Evolutionary conservation across 1,140 invertebrate species (phyloP).

Genomic region (Notospermus geniculatus): DNA sequence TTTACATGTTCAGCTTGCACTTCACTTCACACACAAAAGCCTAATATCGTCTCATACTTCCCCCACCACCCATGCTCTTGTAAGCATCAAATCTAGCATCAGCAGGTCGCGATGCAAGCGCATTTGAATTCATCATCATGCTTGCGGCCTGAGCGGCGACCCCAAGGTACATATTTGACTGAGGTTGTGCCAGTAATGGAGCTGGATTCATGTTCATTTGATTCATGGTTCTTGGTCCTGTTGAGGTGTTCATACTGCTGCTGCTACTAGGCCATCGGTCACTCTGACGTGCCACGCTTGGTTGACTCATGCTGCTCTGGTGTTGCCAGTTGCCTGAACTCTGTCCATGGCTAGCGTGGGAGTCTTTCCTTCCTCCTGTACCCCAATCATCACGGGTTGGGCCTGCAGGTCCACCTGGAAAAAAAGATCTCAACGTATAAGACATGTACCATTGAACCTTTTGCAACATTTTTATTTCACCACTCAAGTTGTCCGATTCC

Average conservation of each 20-base stretch:
- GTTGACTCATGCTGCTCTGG: not conserved
- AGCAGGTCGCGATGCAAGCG: not conserved
- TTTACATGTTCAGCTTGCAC: no score
- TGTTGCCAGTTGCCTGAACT: not conserved
- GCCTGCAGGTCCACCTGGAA: slow-evolving; percentile 1
- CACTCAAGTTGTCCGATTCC: no score
- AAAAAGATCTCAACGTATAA: not conserved
- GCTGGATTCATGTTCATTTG: slow-evolving; percentile 15
- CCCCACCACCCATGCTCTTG: slow-evolving; percentile 14
- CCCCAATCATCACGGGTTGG: not conserved
- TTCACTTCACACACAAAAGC: no score
- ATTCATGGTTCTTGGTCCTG: slow-evolving; percentile 11
- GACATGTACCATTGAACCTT: not conserved
- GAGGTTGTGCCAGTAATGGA: slow-evolving; percentile 1
- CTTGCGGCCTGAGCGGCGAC: slow-evolving; percentile 12
- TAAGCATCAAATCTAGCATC: slow-evolving; percentile 22
- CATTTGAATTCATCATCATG: slow-evolving; percentile 16
- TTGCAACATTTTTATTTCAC: no score
- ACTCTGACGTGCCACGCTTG: no score
- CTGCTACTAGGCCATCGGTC: not conserved
- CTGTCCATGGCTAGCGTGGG: not conserved
- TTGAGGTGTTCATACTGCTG: slow-evolving; percentile 10
- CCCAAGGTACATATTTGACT: slow-evolving; percentile 11
- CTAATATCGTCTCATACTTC: not conserved
- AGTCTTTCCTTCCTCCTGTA: not conserved